Evolutionary conservation across 2,113 vertebrate species (phyloP).

Genomic region (pig (Sus scrofa)): T2T-Sscrofa CM000817.6:46673001-46673500

Average conservation of each 20-base stretch:
- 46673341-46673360: not conserved
- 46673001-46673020: not conserved
- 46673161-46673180: not conserved
- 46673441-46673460: too few relatives aligned
- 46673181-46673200: not conserved
- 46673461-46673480: too few relatives aligned
- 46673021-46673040: not conserved
- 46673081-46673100: not conserved
- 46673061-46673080: not conserved
- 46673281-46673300: slow-evolving; percentile 47
- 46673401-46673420: too few relatives aligned
- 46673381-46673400: not conserved
- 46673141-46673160: not conserved
- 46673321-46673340: slow-evolving; percentile 51
- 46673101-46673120: not conserved
- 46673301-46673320: slow-evolving; percentile 38
- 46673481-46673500: too few relatives aligned
- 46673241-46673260: not conserved
- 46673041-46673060: not conserved
- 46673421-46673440: too few relatives aligned
- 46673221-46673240: not conserved
- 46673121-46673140: not conserved
- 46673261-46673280: slow-evolving; percentile 20
- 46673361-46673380: not conserved
- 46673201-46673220: not conserved